Evolutionary conservation across 2,888 invertebrate species (phyloP).

Genomic region (Cataglyphis albicans): DNA sequence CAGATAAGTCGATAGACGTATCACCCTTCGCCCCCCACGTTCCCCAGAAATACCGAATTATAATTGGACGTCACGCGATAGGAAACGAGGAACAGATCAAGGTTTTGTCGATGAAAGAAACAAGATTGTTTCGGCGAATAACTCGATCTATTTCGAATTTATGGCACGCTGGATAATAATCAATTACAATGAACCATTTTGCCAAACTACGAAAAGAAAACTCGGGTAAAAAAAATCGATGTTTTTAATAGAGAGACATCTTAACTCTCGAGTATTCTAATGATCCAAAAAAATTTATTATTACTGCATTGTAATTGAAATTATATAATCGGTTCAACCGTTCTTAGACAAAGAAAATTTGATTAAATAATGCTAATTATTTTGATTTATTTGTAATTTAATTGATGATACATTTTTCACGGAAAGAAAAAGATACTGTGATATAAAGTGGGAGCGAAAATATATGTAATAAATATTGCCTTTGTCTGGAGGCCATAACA

Average conservation of each 20-base stretch:
- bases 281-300: background rate
- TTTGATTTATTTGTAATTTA: background rate
- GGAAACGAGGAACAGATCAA: conserved; percentile 67
- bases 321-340: background rate
- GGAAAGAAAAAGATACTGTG: background rate
- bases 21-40: conserved; percentile 63
- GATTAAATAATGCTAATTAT: background rate
- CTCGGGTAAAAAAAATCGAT: background rate
- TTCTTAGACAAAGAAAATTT: background rate
- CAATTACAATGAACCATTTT: background rate
- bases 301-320: background rate
- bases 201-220: background rate
- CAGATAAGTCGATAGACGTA: conserved; percentile 66
- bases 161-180: background rate
- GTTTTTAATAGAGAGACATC: background rate
- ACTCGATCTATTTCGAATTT: conserved; percentile 13
- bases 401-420: background rate
- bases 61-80: conserved; percentile 51
- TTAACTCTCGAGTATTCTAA: background rate
- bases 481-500: background rate
- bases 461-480: background rate
- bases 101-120: conserved; percentile 66
- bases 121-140: conserved; percentile 56
- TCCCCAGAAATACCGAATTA: conserved; percentile 52
- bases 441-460: background rate